phyloP scores from a whole-genome alignment of 1,140 invertebrate genomes.

The Aphaenogaster rudis region DNA sequence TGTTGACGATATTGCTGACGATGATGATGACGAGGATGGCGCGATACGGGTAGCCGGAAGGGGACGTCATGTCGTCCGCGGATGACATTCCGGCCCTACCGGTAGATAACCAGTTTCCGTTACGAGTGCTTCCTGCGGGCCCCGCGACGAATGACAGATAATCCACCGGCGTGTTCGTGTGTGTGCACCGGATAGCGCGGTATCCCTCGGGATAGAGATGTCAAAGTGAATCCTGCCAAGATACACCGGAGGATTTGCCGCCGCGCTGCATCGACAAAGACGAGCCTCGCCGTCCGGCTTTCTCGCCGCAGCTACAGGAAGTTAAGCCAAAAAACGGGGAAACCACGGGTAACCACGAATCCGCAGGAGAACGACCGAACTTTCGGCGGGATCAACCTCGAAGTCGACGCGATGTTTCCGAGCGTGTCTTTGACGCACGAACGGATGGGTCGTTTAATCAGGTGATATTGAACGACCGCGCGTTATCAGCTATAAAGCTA shows the following conservation, averaged over 20 bases:
- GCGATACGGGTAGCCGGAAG: conserved; percentile 60
- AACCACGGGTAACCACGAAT: background rate
- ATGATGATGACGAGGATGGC: conserved; percentile 25
- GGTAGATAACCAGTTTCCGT: conserved; percentile 69
- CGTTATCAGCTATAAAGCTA: background rate
- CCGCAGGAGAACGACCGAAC: conserved; percentile 17
- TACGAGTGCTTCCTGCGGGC: conserved; percentile 59
- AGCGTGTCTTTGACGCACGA: background rate
- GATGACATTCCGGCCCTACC: conserved; percentile 54
- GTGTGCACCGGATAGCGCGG: background rate
- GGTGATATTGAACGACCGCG: too few species aligned
- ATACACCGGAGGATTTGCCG: conserved; percentile 62
- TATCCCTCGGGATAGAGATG: conserved; percentile 59
- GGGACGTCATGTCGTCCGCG: conserved; percentile 51
- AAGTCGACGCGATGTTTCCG: conserved; percentile 2
- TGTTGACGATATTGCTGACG: conserved; percentile 24
- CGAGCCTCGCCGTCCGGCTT: background rate
- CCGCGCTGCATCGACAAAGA: conserved; percentile 5
- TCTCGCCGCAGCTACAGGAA: conserved; percentile 1
- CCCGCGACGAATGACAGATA: conserved; percentile 68
- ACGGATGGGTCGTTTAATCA: background rate
- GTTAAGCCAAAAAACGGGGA: conserved; percentile 41
- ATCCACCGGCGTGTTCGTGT: conserved; percentile 24
- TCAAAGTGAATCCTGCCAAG: conserved; percentile 53
- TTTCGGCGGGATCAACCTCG: conserved; percentile 22